Base-by-base conservation (phyloP, 37 sponge, comb jelly and placozoan genomes). In the Lycopodina hypogea region DNA sequence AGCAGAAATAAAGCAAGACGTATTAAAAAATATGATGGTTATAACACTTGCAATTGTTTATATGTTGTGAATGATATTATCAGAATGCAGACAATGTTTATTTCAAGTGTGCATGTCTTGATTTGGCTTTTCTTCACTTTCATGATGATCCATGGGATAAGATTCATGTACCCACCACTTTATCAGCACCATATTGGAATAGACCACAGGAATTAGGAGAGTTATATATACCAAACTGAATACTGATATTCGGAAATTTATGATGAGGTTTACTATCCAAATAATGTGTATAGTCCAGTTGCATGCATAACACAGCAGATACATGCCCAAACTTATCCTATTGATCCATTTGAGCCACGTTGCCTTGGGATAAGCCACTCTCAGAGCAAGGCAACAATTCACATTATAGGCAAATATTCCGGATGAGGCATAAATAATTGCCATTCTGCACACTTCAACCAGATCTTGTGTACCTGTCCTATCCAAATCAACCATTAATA, bases 301-400 rank as follows among this genome's bases (percentile, higher is more conserved):
- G 69, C 45, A 39, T 26, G 72, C 51, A 78, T 88, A 90, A 30
- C 81, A 84, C 35, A 81, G 11, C 45, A 90, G 6, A 45, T 94
- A 94, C 17, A 86, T 62, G 29, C 65, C 52, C 51, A 94, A 56
- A 35, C 77, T 79, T 19, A 94, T 22, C 32, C 69, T 61, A n/a
- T 76, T 42, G 0, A 90, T 26, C n/a, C 30, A 56, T 1, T 75
- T 73, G 32, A 87, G 15, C 73, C 88, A 79, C 12, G 12, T 24
- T 18, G 79, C 79, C 56, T 64, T 81, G 42, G 92, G 88, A 66
- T 90, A 94, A 40, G 90, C 81, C 24, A 94, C 94, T 60, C 94
- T 82, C 65, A 90, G 56, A 24, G 91, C 94, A 28, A 94, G 75
- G 41, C 84, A 94, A 42, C 81, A 81, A 84, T 94, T 94, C 34